phyloP scores from a whole-genome alignment of 2,797 vertebrate species.

The Characodon lateralis region DNA sequence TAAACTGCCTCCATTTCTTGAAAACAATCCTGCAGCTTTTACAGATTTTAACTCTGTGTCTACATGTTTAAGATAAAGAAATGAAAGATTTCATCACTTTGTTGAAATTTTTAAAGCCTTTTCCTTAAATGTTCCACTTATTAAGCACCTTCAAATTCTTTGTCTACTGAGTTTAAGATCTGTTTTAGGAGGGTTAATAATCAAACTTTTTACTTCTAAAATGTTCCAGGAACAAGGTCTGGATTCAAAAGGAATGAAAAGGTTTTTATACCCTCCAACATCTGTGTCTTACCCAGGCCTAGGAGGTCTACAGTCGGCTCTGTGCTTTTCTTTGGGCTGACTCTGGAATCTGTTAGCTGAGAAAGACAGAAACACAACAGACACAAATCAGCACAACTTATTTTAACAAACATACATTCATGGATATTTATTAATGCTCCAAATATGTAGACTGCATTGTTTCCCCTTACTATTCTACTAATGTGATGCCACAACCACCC shows the following conservation, averaged over 20 bases:
- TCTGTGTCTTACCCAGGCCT: conserved; percentile 89
- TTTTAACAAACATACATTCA: background rate
- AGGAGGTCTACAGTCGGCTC: conserved; percentile 92
- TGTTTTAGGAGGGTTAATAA: too few species aligned
- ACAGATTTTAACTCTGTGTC: background rate
- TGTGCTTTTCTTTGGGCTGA: conserved; percentile 85
- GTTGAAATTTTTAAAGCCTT: background rate
- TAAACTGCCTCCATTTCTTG: background rate
- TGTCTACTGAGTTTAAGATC: too few species aligned
- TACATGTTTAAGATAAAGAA: background rate
- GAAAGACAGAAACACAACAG: conserved; percentile 55
- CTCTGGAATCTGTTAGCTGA: conserved; percentile 82
- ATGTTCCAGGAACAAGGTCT: too few species aligned
- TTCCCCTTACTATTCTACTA: background rate
- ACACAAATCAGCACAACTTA: background rate
- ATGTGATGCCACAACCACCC: background rate
- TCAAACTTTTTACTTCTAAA: too few species aligned
- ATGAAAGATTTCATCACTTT: background rate
- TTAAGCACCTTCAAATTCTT: background rate
- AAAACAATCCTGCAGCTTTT: background rate
- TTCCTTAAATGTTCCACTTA: background rate
- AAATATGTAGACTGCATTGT: background rate
- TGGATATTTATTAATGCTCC: background rate
- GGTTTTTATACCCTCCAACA: conserved; percentile 4
- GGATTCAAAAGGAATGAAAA: conserved; percentile 1